Conservation (phyloP, 2,888 invertebrate species). For the Amblyjoppa fuscipennis region DNA sequence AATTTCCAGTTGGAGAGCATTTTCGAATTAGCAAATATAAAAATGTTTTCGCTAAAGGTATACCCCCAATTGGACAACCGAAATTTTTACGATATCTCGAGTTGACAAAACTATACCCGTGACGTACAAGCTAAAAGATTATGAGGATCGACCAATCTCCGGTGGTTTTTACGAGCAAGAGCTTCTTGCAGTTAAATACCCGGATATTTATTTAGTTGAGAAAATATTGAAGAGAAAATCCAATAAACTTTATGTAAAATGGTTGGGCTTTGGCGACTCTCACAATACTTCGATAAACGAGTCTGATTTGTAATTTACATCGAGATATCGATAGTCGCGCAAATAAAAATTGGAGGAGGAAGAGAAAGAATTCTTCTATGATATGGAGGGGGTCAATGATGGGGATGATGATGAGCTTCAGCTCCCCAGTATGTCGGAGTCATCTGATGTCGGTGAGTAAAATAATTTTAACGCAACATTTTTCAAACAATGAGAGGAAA, state of each 20-base stretch:
- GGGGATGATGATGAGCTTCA: no score
- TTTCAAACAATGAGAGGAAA: no score
- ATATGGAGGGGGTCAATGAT: no score
- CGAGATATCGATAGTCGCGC: no score
- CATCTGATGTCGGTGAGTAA: no score
- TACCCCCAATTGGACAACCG: constrained; percentile 61
- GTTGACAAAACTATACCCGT: constrained; percentile 75
- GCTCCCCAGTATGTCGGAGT: no score
- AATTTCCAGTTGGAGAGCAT: constrained; percentile 75
- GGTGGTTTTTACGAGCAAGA: constrained; percentile 78
- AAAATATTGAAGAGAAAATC: no score
- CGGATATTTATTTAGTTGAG: no score
- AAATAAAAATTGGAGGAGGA: no score
- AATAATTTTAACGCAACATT: no score
- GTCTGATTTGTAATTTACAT: neutral
- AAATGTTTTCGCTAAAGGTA: constrained; percentile 77
- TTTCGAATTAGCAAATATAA: constrained; percentile 78
- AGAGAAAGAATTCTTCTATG: no score
- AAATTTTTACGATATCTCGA: constrained; percentile 77
- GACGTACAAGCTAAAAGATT: constrained; percentile 77
- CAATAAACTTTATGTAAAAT: no score
- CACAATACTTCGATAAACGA: constrained; percentile 32
- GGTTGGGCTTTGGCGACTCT: neutral
- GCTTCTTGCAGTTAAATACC: constrained; percentile 55
- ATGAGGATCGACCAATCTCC: constrained; percentile 69